Conservation (phyloP, 2,797 vertebrate species). For the Falco novaeseelandiae region DNA sequence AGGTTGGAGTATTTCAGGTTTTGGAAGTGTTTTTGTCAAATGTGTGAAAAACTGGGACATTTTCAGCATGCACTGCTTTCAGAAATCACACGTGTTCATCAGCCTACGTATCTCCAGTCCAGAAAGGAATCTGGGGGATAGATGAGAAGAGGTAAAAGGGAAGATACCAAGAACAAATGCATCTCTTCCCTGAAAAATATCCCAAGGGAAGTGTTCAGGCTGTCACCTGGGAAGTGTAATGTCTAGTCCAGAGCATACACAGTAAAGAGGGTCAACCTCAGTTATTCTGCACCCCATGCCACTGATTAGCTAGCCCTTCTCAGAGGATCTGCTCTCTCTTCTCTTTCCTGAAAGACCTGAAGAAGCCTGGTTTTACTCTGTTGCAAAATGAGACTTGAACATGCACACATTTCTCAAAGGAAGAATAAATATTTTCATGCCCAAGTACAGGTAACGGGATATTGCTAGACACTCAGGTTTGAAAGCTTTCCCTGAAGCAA, state of each 20-base stretch:
- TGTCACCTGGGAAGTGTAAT: background rate
- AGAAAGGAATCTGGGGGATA: background rate
- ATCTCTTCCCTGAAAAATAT: background rate
- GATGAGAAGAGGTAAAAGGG: background rate
- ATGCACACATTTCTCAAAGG: background rate
- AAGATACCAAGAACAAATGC: background rate
- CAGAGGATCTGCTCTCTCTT: background rate
- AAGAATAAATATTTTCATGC: background rate
- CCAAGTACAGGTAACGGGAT: background rate
- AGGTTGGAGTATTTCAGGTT: conserved; percentile 55
- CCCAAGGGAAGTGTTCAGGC: background rate
- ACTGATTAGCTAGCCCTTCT: background rate
- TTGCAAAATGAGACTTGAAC: background rate
- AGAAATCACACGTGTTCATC: conserved; percentile 31
- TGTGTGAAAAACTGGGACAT: conserved; percentile 56
- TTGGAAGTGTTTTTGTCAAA: conserved; percentile 42
- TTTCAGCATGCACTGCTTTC: conserved; percentile 23
- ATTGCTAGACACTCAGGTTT: background rate
- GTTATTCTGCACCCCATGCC: background rate
- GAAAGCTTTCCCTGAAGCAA: background rate
- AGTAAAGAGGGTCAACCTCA: background rate
- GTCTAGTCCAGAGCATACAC: background rate
- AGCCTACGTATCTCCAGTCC: background rate
- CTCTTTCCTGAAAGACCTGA: background rate
- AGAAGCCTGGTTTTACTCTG: background rate